Evolutionary conservation across 1,140 invertebrate genomes (phyloP).

Genomic region (Subanguina moxae): DNA sequence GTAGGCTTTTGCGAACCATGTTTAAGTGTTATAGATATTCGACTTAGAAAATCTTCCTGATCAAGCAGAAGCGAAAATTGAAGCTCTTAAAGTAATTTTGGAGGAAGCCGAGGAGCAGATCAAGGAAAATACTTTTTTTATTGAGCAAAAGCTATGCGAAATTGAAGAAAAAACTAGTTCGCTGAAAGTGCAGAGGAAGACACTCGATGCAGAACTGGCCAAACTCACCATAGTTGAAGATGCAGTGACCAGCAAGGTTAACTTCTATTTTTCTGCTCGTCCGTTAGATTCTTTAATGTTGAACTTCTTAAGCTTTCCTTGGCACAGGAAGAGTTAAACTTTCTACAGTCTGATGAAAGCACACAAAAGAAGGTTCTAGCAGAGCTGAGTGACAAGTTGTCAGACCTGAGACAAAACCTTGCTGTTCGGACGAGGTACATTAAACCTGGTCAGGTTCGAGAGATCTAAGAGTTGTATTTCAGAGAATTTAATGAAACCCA

Average conservation of each 20-base stretch:
- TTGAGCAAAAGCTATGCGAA: not conserved
- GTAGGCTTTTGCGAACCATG: too few relatives aligned
- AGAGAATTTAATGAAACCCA: conserved; percentile 26
- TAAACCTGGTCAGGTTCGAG: not conserved
- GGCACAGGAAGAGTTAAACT: conserved; percentile 27
- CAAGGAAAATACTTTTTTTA: not conserved
- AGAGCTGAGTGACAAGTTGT: conserved; percentile 22
- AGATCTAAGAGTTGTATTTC: conserved; percentile 19
- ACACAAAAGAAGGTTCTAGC: conserved; percentile 16
- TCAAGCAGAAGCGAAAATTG: conserved; percentile 23
- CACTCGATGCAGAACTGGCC: conserved; percentile 29
- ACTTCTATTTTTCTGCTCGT: not conserved
- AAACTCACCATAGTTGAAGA: conserved; percentile 20
- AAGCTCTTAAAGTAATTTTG: conserved; percentile 10
- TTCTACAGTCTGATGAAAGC: conserved; percentile 34
- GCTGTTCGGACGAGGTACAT: conserved; percentile 60
- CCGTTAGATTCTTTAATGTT: not conserved
- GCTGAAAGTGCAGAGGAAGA: conserved; percentile 4
- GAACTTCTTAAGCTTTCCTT: conserved; percentile 16
- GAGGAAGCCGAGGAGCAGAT: conserved; percentile 31
- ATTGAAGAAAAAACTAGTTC: conserved; percentile 3
- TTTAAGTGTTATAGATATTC: conserved; percentile 5
- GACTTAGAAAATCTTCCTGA: conserved; percentile 28
- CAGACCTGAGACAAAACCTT: conserved; percentile 52
- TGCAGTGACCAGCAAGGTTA: conserved; percentile 16